A percentile compares a stretch with the other conserved stretches of the same genome.
Conservation (phyloP, 2,113 vertebrate species). For the Furnarius figulus region DNA sequence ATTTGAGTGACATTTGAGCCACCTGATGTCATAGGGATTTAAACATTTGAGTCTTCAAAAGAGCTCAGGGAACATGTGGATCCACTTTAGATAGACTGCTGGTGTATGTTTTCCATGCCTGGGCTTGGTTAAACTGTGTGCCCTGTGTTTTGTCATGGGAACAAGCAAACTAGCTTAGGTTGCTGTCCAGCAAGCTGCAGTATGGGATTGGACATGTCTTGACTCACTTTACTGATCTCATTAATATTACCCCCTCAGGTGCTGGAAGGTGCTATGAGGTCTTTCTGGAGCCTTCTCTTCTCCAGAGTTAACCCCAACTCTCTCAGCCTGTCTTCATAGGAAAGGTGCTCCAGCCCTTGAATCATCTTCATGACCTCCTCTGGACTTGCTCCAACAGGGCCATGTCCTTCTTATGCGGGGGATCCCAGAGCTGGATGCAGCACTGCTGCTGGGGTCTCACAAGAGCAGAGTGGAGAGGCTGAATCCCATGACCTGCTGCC, state of each 20-base stretch:
- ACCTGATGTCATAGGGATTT: not conserved
- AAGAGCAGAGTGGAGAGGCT: not conserved
- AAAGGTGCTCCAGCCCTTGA: not conserved
- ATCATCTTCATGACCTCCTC: not conserved
- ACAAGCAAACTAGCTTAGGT: not conserved
- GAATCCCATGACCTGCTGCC: not conserved
- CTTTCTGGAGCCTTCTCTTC: not conserved
- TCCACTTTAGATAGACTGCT: not conserved
- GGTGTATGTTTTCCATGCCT: not conserved
- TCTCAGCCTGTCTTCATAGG: not conserved
- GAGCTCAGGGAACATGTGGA: not conserved
- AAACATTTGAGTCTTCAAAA: not conserved
- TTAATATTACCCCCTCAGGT: not conserved
- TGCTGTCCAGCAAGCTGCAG: not conserved
- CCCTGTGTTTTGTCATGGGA: not conserved
- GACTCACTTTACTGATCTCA: not conserved
- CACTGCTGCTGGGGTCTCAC: not conserved
- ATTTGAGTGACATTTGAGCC: not conserved
- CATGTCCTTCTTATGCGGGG: rapidly evolving
- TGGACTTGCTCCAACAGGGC: not conserved
- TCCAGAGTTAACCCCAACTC: not conserved
- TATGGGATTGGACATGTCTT: not conserved
- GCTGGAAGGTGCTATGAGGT: not conserved
- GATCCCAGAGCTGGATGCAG: not conserved
- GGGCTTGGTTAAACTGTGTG: not conserved